Evolutionary conservation across 2,888 invertebrate genomes (phyloP).

Genomic region (Zootermopsis nevadensis): DNA sequence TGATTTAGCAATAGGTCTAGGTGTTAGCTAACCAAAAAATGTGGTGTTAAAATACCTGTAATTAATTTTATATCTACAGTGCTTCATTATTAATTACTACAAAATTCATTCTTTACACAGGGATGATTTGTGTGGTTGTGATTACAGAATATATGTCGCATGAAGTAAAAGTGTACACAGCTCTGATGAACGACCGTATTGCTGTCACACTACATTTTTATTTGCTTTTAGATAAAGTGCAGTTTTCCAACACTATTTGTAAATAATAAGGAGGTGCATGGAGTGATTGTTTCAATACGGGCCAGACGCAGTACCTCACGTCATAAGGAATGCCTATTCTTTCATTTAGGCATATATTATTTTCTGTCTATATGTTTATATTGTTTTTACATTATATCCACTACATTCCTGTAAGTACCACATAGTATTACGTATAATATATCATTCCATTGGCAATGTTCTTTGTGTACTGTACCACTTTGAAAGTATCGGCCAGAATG

Average conservation of each 20-base stretch:
- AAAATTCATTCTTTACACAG: not conserved
- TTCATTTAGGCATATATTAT: not conserved
- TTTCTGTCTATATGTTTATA: not conserved
- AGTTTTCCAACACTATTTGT: not conserved
- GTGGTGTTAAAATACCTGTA: constrained; percentile 9
- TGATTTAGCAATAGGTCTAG: not conserved
- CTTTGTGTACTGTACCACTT: constrained; percentile 21
- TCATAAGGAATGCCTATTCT: not conserved
- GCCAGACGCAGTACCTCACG: not conserved
- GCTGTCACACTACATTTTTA: not conserved
- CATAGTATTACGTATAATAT: constrained; percentile 28
- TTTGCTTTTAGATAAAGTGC: not conserved
- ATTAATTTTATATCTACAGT: not conserved
- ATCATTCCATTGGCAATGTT: not conserved
- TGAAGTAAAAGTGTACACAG: not conserved
- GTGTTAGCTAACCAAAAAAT: constrained; percentile 8
- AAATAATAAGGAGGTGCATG: not conserved
- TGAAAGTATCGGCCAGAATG: constrained; percentile 33
- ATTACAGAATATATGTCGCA: not conserved
- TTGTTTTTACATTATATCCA: constrained; percentile 26
- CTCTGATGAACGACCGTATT: not conserved
- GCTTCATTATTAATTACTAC: constrained; percentile 7
- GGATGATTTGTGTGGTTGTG: constrained; percentile 8
- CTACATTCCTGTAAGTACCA: constrained; percentile 18
- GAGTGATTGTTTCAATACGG: constrained; percentile 32